Evolutionary conservation across 2,113 vertebrate species (phyloP), one percentile per base, ranked within the genome.

Genomic region (Aplodontia rufa): DNA sequence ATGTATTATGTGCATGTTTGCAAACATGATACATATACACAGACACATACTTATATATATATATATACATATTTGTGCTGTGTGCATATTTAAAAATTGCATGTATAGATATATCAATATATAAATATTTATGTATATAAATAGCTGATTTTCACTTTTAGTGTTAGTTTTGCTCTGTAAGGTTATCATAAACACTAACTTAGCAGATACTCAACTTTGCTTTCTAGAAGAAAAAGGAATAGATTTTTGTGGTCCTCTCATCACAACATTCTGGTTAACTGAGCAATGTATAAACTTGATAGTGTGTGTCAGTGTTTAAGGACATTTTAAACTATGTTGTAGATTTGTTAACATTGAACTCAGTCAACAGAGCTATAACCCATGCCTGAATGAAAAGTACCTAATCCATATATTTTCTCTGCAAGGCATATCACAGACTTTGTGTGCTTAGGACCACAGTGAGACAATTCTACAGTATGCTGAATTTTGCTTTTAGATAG

Each of bases 401-500:
- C 30, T 55, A n/a, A 51, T 8, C 47, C 17, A 20, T 37, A n/a
- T 14, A 10, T 55, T 45, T 86, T 83, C n/a, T 72, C 40, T 60
- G 1, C 24, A 11, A 28, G 26, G 24, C 42, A 45, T 30, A 35
- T 58, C 40, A 22, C 24, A 69, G 22, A 11, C 11, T 85, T 75
- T 35, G n/a, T 58, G 14, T 11, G n/a, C 19, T 82, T 76, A 88
- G 3, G 16, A 64, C 64, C 64, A 68, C 22, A 6, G 55, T 76
- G 64, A 45, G 58, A 49, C 4, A 13, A 24, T 16, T 76, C 32
- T 40, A n/a, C n/a, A n/a, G n/a, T n/a, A n/a, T n/a, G n/a, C n/a
- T n/a, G n/a, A n/a, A n/a, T n/a, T n/a, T n/a, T n/a, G n/a, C n/a
- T 91, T 87, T 91, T 66, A 93, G 79, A 58, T 30, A 66, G 47